Evolutionary conservation across 2,113 vertebrate species (phyloP), one percentile per base, ranked within the genome.

Genomic region (Dicrurus megarhynchus): DNA sequence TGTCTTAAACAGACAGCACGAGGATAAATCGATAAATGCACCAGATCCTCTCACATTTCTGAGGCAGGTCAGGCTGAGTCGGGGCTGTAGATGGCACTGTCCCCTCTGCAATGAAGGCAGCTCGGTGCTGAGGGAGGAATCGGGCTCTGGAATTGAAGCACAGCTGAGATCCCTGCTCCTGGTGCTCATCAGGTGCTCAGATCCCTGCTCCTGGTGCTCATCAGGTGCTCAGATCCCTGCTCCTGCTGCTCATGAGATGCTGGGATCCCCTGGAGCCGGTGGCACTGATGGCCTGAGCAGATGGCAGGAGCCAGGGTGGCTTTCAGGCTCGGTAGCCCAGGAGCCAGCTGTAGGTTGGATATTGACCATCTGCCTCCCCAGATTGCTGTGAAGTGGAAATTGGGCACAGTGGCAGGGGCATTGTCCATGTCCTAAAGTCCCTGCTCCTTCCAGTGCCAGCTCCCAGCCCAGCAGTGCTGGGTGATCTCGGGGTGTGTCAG

Each of bases 81-180:
- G 52, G 8, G 87, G 87, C 87, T 90, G 93, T 64, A 97, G 96
- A 60, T 97, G 96, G 96, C 96, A 97, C 89, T 91, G 76, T 92
- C 42, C 44, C 69, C 95, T 84, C 84, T 93, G 73, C 41, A 49
- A 68, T 95, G 93, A 47, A 68, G 27, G 23, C 41, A 59, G 79
- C 27, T 3, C 28, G 3, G 32, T 0, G 35, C 19, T 56, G 7
- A 65, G 55, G 16, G 47, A 70, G 84, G 67, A 17, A 14, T 2
- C 11, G 0, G 47, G 59, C 13, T 86, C 63, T 42, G 86, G 39
- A 10, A 42, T 2, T 37, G 79, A 24, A 52, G 35, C 9, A n/a
- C 68, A 56, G 80, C 60, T 3, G 5, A 49, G 42, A 79, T 76
- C 70, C 65, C 64, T 23, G 28, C 70, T 90, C 78, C 71, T 89